phyloP scores from a whole-genome alignment of 1,140 invertebrate genomes.

The Mya arenaria region DNA sequence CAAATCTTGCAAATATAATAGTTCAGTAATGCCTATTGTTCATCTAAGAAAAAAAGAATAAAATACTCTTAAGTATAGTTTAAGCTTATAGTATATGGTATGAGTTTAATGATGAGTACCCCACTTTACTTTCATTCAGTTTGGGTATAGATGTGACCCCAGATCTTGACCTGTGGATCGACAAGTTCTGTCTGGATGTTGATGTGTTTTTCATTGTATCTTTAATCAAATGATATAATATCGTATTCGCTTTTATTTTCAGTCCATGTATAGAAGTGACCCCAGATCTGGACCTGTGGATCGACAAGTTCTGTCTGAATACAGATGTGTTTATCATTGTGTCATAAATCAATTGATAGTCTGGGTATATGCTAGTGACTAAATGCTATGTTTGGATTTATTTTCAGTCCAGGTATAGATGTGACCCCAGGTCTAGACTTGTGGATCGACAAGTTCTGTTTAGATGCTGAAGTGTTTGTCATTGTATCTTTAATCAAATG shows the following conservation, averaged over 20 bases:
- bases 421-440: slow-evolving; percentile 98
- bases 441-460: slow-evolving; percentile 99
- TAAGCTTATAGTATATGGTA: no score
- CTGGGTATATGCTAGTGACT: no score
- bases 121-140: no score
- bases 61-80: not conserved
- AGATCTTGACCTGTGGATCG: slow-evolving; percentile 99
- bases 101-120: no score
- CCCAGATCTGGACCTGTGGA: slow-evolving; percentile 99
- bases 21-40: not conserved
- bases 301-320: slow-evolving; percentile 99
- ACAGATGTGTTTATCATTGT: no score
- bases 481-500: no score
- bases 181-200: slow-evolving; percentile 99
- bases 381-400: not conserved
- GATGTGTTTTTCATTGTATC: no score
- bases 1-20: not conserved
- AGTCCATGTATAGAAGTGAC: slow-evolving; percentile 99
- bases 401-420: slow-evolving; percentile 95
- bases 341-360: no score
- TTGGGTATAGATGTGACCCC: slow-evolving; percentile 99
- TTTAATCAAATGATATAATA: no score
- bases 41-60: not conserved
- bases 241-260: slow-evolving; percentile 58
- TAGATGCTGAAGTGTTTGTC: no score